phyloP scores from a whole-genome alignment of 2,888 invertebrate genomes.

The Minunthozetes semirufus region DNA sequence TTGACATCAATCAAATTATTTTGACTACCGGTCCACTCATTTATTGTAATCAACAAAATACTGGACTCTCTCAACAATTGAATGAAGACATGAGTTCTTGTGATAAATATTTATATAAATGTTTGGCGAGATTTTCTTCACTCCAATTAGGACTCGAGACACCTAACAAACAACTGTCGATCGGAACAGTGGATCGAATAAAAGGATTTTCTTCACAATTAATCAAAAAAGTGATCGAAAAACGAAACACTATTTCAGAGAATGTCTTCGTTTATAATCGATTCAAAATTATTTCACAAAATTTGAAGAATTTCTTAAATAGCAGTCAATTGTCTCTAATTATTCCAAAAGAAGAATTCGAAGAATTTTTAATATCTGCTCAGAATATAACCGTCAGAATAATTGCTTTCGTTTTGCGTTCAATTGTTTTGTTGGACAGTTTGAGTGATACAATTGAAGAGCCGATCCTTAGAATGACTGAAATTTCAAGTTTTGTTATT shows the following conservation, averaged over 20 bases:
- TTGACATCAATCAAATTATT: conserved; percentile 42
- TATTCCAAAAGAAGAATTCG: neutral
- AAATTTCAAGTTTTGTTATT: neutral
- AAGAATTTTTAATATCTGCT: neutral
- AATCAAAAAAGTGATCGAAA: conserved; percentile 48
- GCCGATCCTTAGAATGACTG: neutral
- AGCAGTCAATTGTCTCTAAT: neutral
- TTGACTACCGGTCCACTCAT: conserved; percentile 27
- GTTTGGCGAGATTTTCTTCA: conserved; percentile 61
- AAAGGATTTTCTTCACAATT: conserved; percentile 76
- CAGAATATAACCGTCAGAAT: conserved; percentile 14
- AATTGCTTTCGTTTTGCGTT: neutral
- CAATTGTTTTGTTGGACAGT: conserved; percentile 4
- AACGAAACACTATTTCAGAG: neutral
- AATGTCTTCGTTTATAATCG: neutral
- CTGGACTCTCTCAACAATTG: neutral
- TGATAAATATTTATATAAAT: conserved; percentile 56
- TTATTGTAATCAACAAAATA: neutral
- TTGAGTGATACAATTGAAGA: neutral
- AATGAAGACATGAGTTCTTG: conserved; percentile 16
- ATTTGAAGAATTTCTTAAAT: neutral
- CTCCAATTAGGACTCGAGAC: conserved; percentile 57
- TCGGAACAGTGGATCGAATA: conserved; percentile 72
- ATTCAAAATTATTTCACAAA: neutral
- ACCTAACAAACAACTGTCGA: conserved; percentile 67